Evolutionary conservation across 2,888 invertebrate genomes (phyloP), one percentile per base, ranked within the genome.

Genomic region (Eristalinus aeneus): DNA sequence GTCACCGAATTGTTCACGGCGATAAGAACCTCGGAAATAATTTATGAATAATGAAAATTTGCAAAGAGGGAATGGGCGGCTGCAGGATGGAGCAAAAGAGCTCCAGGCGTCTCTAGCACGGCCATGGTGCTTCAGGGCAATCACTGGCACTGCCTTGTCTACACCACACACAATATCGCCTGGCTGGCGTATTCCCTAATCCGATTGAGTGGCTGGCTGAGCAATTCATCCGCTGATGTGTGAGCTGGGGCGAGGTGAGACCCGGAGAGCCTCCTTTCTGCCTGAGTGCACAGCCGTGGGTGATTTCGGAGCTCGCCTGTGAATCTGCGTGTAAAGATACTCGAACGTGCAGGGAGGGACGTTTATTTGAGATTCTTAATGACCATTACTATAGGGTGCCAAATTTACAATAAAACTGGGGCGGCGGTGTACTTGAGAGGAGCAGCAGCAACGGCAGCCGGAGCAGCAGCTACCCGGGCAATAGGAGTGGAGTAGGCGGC

Each of bases 341-440:
- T 10, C 20, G 16, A 54, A 20, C 23, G 36, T 23, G 53, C 27
- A 6, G 69, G 76, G 56, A 46, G 10, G 23, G 60, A 54, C n/a
- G 20, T 83, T 75, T 71, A 84, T 75, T 67, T 64, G n/a, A 77
- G 23, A 36, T 69, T 65, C 36, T 67, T 53, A 65, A 34, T 63
- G 46, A 56, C 22, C 53, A 65, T 46, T 2, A 71, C n/a, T 31
- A 34, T 10, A 22, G 32, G 72, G 56, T 27, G 22, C 39, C 20
- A 4, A 46, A 6, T 69, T 83, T 84, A 84, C 31, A 84, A 67
- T n/a, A 84, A 76, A 69, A 67, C 76, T 16, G 80, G 92, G 91
- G 11, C 93, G 88, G 72, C 67, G 36, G 83, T 83, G 31, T 83
- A 78, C 54, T 54, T 78, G 0, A 78, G 46, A 11, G 78, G 73